Evolutionary conservation across 2,888 invertebrate genomes (phyloP).

Genomic region (Amiota communis): DNA sequence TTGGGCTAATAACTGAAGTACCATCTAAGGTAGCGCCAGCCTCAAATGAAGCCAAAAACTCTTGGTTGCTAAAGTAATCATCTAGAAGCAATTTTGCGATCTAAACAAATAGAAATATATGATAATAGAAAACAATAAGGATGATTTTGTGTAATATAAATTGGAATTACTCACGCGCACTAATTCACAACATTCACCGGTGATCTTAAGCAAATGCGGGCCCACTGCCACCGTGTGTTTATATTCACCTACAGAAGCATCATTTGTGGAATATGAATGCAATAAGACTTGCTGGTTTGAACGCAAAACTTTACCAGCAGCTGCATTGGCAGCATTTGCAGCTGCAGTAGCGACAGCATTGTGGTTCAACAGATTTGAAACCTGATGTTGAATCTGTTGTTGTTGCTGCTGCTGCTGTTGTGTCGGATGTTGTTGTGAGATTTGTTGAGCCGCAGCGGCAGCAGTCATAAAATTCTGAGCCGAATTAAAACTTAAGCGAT

Average conservation of each 20-base stretch:
- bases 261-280: conserved; percentile 88
- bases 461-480: conserved; percentile 71
- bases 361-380: conserved; percentile 40
- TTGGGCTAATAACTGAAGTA: conserved; percentile 67
- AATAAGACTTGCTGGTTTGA: conserved; percentile 75
- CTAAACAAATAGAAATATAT: conserved; percentile 72
- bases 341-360: conserved; percentile 54
- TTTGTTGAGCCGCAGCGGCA: conserved; percentile 64
- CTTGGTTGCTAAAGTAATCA: conserved; percentile 81
- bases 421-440: conserved; percentile 57
- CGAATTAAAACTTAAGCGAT: conserved; percentile 71
- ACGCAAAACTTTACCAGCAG: conserved; percentile 70
- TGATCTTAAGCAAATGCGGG: conserved; percentile 87
- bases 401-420: conserved; percentile 51
- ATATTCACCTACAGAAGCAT: conserved; percentile 89
- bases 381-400: conserved; percentile 51
- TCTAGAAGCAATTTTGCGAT: conserved; percentile 90
- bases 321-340: conserved; percentile 52
- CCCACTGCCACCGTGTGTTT: conserved; percentile 91
- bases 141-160: background rate
- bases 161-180: conserved; percentile 79
- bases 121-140: background rate
- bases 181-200: conserved; percentile 87
- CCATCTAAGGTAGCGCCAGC: conserved; percentile 72
- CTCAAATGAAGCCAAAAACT: conserved; percentile 73